A percentile compares a stretch with the other conserved stretches of the same genome.
These are phyloP conservation scores for Varanus salvator DNA, from an alignment of 2,113 vertebrate species.

Conservation along the genomic window DNA sequence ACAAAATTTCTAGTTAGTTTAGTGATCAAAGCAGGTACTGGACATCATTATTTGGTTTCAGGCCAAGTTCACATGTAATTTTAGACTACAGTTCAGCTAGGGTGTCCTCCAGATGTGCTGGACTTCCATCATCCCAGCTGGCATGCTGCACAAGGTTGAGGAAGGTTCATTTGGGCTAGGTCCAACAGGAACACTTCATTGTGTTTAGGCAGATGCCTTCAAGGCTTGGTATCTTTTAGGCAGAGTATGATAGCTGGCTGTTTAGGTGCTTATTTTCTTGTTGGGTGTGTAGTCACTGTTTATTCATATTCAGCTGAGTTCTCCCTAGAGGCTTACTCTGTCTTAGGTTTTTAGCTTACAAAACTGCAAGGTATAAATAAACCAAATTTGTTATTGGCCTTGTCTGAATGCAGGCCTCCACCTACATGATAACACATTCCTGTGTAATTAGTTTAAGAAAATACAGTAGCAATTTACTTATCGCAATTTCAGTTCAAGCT, in stretches of 20 bases:
- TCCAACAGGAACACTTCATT: background rate
- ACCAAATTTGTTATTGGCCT: background rate
- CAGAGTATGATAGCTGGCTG: too few relatives aligned
- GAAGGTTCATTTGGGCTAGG: background rate
- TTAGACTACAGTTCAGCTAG: background rate
- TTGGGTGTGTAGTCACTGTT: background rate
- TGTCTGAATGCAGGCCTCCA: background rate
- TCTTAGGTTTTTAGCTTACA: background rate
- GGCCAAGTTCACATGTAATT: background rate
- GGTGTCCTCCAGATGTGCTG: too few relatives aligned
- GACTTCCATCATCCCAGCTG: too few relatives aligned
- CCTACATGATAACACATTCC: background rate
- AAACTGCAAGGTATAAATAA: background rate
- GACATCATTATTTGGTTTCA: background rate
- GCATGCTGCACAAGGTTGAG: background rate
- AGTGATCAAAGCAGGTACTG: background rate
- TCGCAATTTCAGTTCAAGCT: background rate
- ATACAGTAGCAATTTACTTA: background rate
- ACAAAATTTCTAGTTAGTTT: background rate
- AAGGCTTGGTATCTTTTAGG: background rate
- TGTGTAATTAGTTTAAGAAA: background rate
- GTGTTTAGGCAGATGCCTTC: background rate
- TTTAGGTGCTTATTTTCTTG: background rate
- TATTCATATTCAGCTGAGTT: background rate
- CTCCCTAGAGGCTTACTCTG: background rate